These are phyloP conservation scores for Bostrychus sinensis DNA, from an alignment of 2,113 vertebrate genomes.

Conservation along the genomic window DNA sequence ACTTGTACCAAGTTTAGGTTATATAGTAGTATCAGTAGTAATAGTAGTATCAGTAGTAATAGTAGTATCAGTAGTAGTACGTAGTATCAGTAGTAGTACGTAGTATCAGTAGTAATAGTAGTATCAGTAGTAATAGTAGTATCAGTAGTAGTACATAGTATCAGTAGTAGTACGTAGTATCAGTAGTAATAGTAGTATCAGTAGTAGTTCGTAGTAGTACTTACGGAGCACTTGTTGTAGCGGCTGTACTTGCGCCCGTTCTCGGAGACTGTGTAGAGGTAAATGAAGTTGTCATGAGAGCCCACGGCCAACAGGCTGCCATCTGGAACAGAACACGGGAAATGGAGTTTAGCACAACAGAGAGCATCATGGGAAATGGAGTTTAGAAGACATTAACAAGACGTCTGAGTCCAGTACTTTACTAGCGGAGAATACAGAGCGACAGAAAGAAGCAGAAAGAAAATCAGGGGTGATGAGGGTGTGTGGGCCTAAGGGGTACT, in stretches of 20 bases:
- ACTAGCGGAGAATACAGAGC: no score
- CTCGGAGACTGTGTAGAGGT: constrained; percentile 93
- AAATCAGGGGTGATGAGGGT: no score
- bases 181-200: neutral
- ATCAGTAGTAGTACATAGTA: neutral
- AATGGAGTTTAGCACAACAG: neutral
- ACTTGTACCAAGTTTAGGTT: no score
- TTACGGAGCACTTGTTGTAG: constrained; percentile 94
- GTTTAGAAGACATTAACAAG: constrained; percentile 1
- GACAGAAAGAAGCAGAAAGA: no score
- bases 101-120: no score
- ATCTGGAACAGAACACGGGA: constrained; percentile 78
- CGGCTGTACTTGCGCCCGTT: constrained; percentile 95
- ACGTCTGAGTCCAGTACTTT: no score
- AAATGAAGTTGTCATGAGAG: constrained; percentile 99
- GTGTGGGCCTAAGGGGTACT: no score
- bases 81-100: no score
- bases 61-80: no score
- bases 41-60: no score
- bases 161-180: neutral
- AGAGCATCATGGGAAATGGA: neutral
- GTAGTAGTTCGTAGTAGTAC: constrained; percentile 54
- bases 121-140: no score
- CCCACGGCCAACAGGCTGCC: constrained; percentile 93
- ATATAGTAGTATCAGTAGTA: no score